phyloP scores from a whole-genome alignment of 2,797 vertebrate species.

The Sebastes jordani region DNA sequence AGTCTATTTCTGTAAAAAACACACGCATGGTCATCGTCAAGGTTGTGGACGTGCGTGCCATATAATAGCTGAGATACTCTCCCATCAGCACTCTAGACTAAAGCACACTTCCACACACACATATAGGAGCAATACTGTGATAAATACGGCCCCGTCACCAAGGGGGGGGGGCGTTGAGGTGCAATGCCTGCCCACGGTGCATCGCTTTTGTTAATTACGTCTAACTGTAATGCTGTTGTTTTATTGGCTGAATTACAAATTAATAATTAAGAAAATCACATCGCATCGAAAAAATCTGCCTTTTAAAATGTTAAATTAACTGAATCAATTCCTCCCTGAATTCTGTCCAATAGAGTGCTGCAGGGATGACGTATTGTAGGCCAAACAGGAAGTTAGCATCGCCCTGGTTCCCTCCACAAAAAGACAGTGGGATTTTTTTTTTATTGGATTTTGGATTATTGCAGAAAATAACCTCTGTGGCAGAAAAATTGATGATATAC shows the following conservation, averaged over 20 bases:
- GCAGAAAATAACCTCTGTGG: too few relatives aligned
- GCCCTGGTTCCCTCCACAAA: too few relatives aligned
- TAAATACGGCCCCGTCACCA: not conserved
- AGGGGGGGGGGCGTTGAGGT: not conserved
- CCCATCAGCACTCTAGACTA: conserved; percentile 32
- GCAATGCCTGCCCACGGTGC: too few relatives aligned
- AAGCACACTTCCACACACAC: not conserved
- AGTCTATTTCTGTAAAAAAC: conserved; percentile 54
- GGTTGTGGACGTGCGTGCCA: conserved; percentile 32
- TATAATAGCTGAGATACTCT: conserved; percentile 24
- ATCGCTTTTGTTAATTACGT: not conserved
- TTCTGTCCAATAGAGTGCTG: not conserved
- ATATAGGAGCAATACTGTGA: not conserved
- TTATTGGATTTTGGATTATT: too few relatives aligned
- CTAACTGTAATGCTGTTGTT: not conserved
- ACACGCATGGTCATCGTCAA: conserved; percentile 31
- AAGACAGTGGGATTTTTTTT: too few relatives aligned
- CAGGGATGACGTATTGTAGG: too few relatives aligned
- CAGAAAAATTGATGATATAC: too few relatives aligned
- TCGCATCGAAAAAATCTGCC: not conserved
- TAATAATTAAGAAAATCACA: not conserved
- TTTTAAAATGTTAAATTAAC: not conserved
- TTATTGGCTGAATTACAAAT: not conserved
- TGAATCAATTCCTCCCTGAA: not conserved
- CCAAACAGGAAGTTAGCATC: too few relatives aligned